Evolutionary conservation across 1,140 invertebrate genomes (phyloP), one percentile per base, ranked within the genome.

Genomic region (Sarcophaga peregrina): DNA sequence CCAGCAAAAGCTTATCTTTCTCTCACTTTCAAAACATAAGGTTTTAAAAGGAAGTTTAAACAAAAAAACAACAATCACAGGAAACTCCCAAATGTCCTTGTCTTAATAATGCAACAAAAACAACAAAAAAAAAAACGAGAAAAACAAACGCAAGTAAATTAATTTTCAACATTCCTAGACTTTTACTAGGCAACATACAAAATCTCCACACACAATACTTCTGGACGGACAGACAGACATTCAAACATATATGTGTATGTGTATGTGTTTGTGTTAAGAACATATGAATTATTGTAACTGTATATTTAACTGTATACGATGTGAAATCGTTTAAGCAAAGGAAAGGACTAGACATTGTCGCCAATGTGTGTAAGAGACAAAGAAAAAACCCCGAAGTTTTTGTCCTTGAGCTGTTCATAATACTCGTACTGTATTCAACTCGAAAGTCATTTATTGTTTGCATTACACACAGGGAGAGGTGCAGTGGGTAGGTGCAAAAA

Each of bases 31-130:
- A n/a, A 52, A 50, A 37, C 45, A 73, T 10, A 9, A 37, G 45
- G 50, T n/a, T 68, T 6, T 25, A 72, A 52, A 52, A 82, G 75
- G 54, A 68, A 82, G 54, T 37, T 37, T 75, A 48, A 82, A 75
- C 25, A 48, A 72, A 45, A 48, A 25, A 15, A 62, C 52, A 45
- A 74, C 76, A 82, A 78, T 47, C 17, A 58, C 73, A 68, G 74
- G 73, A 82, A 82, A 83, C 78, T 81, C 83, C 78, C 83, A 83
- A 81, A 83, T 83, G 83, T 78, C 37, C 75, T 78, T 52, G n/a
- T 52, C 54, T 58, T 58, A 58, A 58, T 58, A 68, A 37, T 37
- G 25, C 25, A 37, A 37, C 25, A 37, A 37, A 37, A 37, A 37
- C 25, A 37, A 68, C 62, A 68, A 68, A 25, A 68, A 68, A 5